These are phyloP conservation scores for Epinephelus malabaricus DNA, from an alignment of 2,797 vertebrate species.

Conservation along the genomic window DNA sequence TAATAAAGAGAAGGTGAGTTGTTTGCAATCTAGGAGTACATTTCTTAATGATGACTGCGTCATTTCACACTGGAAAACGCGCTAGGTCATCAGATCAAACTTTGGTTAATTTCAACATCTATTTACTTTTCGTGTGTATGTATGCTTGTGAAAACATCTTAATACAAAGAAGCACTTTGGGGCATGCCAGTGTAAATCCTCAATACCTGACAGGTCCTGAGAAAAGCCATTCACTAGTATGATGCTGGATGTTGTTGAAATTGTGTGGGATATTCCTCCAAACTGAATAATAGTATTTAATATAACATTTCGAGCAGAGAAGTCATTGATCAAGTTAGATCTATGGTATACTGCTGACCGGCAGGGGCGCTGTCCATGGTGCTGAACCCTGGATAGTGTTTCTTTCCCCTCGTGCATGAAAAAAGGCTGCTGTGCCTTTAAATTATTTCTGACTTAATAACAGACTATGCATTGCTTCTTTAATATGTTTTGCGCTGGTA, in stretches of 20 bases:
- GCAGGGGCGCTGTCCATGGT: constrained; percentile 44
- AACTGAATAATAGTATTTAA: neutral
- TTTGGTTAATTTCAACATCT: neutral
- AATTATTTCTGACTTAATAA: no score
- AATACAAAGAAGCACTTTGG: neutral
- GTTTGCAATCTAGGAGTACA: neutral
- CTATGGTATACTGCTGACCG: neutral
- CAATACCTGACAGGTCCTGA: accelerated
- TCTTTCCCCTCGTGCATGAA: no score
- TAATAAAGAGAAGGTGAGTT: constrained; percentile 67
- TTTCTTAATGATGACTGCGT: neutral
- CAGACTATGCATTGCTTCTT: neutral
- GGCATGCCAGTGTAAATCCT: neutral
- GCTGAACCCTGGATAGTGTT: constrained; percentile 11
- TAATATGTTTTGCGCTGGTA: neutral
- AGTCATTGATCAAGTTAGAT: neutral
- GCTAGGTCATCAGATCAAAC: neutral
- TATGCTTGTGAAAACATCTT: neutral
- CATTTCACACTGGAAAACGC: accelerated
- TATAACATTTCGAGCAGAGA: neutral
- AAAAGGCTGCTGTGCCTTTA: neutral
- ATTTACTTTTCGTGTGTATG: neutral
- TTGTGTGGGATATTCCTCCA: accelerated
- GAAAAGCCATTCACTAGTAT: neutral
- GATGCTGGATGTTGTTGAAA: neutral